phyloP scores from a whole-genome alignment of 1,140 invertebrate species.

The Drosophila subobscura region DNA sequence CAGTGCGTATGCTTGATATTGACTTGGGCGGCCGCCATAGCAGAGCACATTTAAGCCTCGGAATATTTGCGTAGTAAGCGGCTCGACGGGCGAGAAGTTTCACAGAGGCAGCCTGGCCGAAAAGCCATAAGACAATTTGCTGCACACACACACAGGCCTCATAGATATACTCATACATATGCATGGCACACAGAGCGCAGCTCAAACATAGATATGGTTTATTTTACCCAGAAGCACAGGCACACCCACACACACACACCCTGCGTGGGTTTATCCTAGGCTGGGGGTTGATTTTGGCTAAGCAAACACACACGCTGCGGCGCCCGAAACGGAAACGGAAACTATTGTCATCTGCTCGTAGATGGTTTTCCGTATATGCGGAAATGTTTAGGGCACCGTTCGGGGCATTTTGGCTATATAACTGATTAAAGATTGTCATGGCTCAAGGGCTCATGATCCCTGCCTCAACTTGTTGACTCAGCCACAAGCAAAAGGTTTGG shows the following conservation, averaged over 20 bases:
- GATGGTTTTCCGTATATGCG: slow-evolving; percentile 11
- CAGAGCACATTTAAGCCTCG: slow-evolving; percentile 73
- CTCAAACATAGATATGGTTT: no score
- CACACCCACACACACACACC: not conserved
- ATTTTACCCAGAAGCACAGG: not conserved
- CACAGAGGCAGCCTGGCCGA: slow-evolving; percentile 34
- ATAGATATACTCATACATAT: slow-evolving; percentile 6
- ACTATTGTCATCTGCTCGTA: slow-evolving; percentile 47
- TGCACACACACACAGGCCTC: slow-evolving; percentile 13
- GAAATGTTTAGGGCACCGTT: slow-evolving; percentile 35
- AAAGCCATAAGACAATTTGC: slow-evolving; percentile 78
- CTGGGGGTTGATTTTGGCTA: slow-evolving; percentile 30
- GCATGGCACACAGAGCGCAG: not conserved
- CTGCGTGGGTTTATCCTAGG: slow-evolving; percentile 17
- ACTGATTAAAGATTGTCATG: slow-evolving; percentile 47
- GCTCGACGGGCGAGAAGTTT: slow-evolving; percentile 24
- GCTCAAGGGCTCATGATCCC: slow-evolving; percentile 37
- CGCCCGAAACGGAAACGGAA: slow-evolving; percentile 34
- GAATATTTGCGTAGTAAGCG: slow-evolving; percentile 72
- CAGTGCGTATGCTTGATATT: slow-evolving; percentile 79
- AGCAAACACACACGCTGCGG: slow-evolving; percentile 38
- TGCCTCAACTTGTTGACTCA: slow-evolving; percentile 46
- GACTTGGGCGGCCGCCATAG: slow-evolving; percentile 13
- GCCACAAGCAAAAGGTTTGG: slow-evolving; percentile 26
- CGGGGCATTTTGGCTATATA: slow-evolving; percentile 38